Conservation (phyloP, 2,797 vertebrate genomes). For the Ambastaia sidthimunki region DNA sequence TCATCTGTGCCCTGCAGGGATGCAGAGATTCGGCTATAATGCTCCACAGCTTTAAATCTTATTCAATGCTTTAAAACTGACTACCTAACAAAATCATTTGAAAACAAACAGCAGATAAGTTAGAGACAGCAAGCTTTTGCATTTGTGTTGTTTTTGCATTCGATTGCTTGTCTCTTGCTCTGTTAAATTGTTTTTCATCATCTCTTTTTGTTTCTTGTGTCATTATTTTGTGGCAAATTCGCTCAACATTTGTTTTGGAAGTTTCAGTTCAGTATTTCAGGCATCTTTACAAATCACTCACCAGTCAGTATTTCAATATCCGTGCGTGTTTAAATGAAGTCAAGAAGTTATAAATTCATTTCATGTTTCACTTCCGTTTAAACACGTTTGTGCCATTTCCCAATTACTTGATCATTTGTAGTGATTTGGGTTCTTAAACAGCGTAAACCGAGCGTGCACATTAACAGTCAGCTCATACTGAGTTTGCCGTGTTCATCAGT, state of each 20-base stretch:
- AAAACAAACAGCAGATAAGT: not conserved
- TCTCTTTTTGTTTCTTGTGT: not conserved
- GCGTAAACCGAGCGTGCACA: constrained; percentile 5
- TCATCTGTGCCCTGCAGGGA: constrained; percentile 33
- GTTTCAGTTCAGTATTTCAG: not conserved
- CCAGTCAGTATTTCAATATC: too few relatives aligned
- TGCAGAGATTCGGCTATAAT: constrained; percentile 38
- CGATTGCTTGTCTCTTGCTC: not conserved
- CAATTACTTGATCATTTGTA: constrained; percentile 7
- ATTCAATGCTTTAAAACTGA: constrained; percentile 14
- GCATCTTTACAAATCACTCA: not conserved
- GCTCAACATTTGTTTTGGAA: not conserved
- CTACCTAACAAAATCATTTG: not conserved
- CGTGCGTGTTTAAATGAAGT: not conserved
- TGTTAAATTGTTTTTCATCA: not conserved
- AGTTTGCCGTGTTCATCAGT: constrained; percentile 1
- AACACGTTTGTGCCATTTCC: too few relatives aligned
- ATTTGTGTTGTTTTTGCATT: not conserved
- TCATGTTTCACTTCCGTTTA: constrained; percentile 47
- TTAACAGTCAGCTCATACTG: constrained; percentile 3
- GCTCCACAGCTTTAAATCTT: constrained; percentile 25
- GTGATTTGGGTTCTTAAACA: too few relatives aligned
- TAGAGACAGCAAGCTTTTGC: not conserved
- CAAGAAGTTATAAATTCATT: too few relatives aligned
- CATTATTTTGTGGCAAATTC: not conserved